These are phyloP conservation scores for Cylloceria caligata DNA, from an alignment of 2,888 invertebrate species.

Conservation along the genomic window DNA sequence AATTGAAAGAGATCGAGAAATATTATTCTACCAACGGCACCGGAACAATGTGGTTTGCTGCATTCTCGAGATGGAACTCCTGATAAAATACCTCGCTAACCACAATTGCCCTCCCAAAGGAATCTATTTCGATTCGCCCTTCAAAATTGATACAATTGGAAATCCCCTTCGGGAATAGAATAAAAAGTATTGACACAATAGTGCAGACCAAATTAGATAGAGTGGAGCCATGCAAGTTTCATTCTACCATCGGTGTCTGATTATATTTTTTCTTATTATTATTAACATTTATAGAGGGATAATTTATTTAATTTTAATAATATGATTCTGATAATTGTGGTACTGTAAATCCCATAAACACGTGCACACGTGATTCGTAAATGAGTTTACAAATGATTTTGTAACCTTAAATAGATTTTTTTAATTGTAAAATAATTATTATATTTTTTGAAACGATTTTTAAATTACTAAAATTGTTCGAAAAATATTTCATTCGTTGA, in stretches of 20 bases:
- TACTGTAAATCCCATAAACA: too few species aligned
- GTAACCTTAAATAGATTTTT: too few species aligned
- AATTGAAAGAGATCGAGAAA: slow-evolving; percentile 43
- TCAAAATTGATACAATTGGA: slow-evolving; percentile 44
- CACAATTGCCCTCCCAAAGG: slow-evolving; percentile 4
- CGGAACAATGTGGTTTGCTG: slow-evolving; percentile 33
- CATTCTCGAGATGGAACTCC: slow-evolving; percentile 6
- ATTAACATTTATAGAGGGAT: not conserved
- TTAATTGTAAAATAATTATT: too few species aligned
- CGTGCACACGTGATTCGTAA: too few species aligned
- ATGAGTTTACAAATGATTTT: too few species aligned
- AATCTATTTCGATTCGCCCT: slow-evolving; percentile 17
- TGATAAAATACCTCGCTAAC: slow-evolving; percentile 22
- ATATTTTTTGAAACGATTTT: too few species aligned
- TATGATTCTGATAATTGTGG: not conserved
- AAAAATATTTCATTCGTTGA: too few species aligned
- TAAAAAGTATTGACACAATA: not conserved
- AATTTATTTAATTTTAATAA: not conserved
- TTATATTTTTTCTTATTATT: not conserved
- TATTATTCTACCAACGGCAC: slow-evolving; percentile 45
- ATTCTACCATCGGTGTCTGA: not conserved
- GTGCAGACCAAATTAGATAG: slow-evolving; percentile 7
- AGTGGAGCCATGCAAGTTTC: not conserved
- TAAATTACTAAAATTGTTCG: too few species aligned
- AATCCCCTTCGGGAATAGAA: slow-evolving; percentile 8